phyloP scores from a whole-genome alignment of 2,888 invertebrate species.

The Eilema sororculum region DNA sequence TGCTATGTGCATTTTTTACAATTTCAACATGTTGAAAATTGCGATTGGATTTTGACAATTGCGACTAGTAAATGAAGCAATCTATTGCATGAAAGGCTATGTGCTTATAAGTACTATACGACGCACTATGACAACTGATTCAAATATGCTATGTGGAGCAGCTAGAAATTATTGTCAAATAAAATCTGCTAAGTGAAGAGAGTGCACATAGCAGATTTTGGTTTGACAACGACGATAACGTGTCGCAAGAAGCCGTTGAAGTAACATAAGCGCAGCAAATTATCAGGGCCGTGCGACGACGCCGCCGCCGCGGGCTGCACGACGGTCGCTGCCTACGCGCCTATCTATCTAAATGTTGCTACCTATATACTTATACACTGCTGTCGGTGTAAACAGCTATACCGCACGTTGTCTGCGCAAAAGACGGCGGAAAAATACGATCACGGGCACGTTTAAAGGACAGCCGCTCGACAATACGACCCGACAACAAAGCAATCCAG shows the following conservation, averaged over 20 bases:
- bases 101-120: no score
- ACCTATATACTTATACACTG: slow-evolving; percentile 51
- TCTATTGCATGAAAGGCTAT: no score
- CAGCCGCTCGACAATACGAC: slow-evolving; percentile 63
- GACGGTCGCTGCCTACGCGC: slow-evolving; percentile 76
- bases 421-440: slow-evolving; percentile 75
- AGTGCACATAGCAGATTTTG: no score
- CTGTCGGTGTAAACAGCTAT: slow-evolving; percentile 67
- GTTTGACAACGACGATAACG: no score
- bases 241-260: slow-evolving; percentile 86
- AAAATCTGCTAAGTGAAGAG: no score
- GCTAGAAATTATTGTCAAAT: no score
- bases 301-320: slow-evolving; percentile 72
- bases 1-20: no score
- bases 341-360: slow-evolving; percentile 66
- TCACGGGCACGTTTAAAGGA: slow-evolving; percentile 71
- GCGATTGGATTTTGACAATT: no score
- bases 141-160: no score
- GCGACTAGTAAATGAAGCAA: no score
- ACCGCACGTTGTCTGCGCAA: slow-evolving; percentile 63
- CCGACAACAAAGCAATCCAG: slow-evolving; percentile 62
- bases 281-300: slow-evolving; percentile 84
- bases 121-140: no score
- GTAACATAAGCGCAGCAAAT: slow-evolving; percentile 86
- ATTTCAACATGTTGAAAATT: no score